Evolutionary conservation across 1,140 invertebrate species (phyloP).

Genomic region (Drosophila simulans): DNA sequence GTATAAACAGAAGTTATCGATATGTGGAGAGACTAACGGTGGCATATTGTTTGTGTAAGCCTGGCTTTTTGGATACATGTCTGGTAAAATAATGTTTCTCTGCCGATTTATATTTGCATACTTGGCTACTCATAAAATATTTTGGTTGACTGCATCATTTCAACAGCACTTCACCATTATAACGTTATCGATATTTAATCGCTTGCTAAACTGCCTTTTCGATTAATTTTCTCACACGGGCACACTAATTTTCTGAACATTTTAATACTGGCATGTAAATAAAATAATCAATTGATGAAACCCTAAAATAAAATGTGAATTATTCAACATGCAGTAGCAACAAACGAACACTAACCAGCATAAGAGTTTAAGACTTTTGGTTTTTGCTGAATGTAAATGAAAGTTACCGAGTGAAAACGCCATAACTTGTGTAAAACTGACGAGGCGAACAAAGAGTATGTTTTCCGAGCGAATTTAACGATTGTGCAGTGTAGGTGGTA

Average conservation of each 20-base stretch:
- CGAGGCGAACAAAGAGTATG: slow-evolving; percentile 9
- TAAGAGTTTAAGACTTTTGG: background rate
- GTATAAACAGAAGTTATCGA: too few species aligned
- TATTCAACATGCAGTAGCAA: slow-evolving; percentile 7
- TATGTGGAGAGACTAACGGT: too few species aligned
- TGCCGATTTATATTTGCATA: too few species aligned
- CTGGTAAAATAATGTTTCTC: too few species aligned
- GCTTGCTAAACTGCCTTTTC: too few species aligned
- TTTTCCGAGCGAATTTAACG: background rate
- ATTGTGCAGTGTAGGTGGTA: background rate
- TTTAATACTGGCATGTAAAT: slow-evolving; percentile 37
- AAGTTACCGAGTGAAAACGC: slow-evolving; percentile 23
- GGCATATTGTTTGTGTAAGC: too few species aligned
- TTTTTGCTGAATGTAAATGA: background rate
- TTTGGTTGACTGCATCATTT: too few species aligned
- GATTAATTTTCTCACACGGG: slow-evolving; percentile 1
- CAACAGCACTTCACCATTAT: too few species aligned
- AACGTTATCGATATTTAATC: background rate
- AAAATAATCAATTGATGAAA: slow-evolving; percentile 37
- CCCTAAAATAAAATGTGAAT: slow-evolving; percentile 22
- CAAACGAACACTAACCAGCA: background rate
- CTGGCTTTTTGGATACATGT: too few species aligned
- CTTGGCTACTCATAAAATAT: too few species aligned
- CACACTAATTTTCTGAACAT: slow-evolving; percentile 26
- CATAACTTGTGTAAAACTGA: slow-evolving; percentile 6